Evolutionary conservation across 2,113 vertebrate species (phyloP).

Genomic region (Dicrurus megarhynchus): DNA sequence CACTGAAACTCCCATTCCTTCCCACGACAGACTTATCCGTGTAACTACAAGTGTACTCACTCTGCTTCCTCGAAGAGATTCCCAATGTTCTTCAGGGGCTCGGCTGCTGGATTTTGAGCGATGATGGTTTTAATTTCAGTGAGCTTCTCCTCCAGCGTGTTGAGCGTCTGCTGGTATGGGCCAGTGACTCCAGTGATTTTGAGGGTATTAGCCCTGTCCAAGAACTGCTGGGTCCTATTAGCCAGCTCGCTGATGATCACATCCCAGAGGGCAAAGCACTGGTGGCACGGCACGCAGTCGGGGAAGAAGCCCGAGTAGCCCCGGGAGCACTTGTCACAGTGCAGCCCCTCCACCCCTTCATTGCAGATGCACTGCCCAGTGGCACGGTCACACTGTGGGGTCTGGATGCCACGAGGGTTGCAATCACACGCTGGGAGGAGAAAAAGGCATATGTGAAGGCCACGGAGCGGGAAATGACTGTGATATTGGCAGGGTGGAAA

Average conservation of each 20-base stretch:
- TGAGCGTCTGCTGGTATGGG: conserved; percentile 83
- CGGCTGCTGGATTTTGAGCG: conserved; percentile 84
- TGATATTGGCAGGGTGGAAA: not conserved
- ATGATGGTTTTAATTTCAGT: conserved; percentile 80
- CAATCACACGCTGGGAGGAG: conserved; percentile 88
- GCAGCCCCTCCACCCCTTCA: conserved; percentile 83
- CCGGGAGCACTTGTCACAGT: conserved; percentile 87
- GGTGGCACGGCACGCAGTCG: conserved; percentile 87
- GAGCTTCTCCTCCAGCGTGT: conserved; percentile 81
- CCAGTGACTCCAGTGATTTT: conserved; percentile 87
- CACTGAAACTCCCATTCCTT: not conserved
- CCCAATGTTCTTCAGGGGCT: conserved; percentile 88
- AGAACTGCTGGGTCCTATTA: conserved; percentile 87
- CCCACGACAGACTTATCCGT: rapidly evolving
- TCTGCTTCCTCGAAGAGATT: conserved; percentile 88
- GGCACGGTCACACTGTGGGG: conserved; percentile 84
- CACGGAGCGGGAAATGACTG: not conserved
- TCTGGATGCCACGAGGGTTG: conserved; percentile 82
- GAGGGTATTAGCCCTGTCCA: conserved; percentile 86
- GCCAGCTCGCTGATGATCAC: conserved; percentile 81
- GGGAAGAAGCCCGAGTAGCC: conserved; percentile 91
- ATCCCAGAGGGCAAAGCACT: conserved; percentile 94
- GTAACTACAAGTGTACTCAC: conserved; percentile 70
- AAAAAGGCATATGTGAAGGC: not conserved
- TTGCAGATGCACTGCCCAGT: conserved; percentile 86